Evolutionary conservation across 2,888 invertebrate species (phyloP), one percentile per base, ranked within the genome.

Genomic region (Cotesia congregata): DNA sequence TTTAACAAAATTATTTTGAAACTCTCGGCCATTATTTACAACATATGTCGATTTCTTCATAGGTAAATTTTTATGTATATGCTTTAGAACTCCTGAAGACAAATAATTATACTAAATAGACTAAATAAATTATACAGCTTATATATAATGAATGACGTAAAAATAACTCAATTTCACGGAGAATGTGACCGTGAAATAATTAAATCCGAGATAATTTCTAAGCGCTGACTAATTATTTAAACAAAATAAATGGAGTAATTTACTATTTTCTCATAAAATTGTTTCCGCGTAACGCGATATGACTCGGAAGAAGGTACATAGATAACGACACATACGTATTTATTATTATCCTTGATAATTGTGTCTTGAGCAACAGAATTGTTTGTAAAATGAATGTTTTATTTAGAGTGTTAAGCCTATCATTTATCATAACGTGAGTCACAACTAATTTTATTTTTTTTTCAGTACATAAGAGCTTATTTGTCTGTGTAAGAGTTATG

Each of bases 311-410:
- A 50, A 50, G 50, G 12, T 50, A 50, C 12, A 59, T 5, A 70
- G 70, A 70, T 70, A 70, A 70, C 50, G 50, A 50, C 12, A 50
- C 50, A 12, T 50, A 30, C 30, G 30, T 30, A 30, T n/a, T n/a
- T n/a, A n/a, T n/a, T n/a, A n/a, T 3, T 50, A 50, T 50, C 50
- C 50, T 50, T 50, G 50, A 9, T 6, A 6, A 7, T 59, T 70
- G 60, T 75, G 71, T 75, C 71, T 71, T 60, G 65, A 71, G 71
- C 30, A 39, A 75, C 40, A 67, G 50, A 50, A 67, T 73, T 67
- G 73, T 67, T 73, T 73, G 64, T 20, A 64, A 64, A 64, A 64
- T 20, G 5, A 64, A 17, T 15, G 20, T 15, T 64, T 64, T 15
- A 64, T 15, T 64, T 64, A 17, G 9, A 64, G 20, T 20, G 64